These are phyloP conservation scores for Ceyx cyanopectus DNA, from an alignment of 2,113 vertebrate species.

Conservation along the genomic window DNA sequence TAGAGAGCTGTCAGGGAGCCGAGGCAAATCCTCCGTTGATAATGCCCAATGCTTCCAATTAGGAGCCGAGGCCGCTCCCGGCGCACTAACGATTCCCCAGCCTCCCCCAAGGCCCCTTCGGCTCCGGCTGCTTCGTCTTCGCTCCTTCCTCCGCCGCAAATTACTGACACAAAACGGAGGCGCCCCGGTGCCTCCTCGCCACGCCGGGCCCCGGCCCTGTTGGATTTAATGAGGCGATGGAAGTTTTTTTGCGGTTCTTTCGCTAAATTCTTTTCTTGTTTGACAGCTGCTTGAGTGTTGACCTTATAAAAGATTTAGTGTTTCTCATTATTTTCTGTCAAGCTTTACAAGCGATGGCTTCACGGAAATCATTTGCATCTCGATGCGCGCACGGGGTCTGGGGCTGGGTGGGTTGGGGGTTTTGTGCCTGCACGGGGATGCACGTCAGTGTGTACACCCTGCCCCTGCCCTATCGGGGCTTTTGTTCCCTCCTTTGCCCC, in stretches of 20 bases:
- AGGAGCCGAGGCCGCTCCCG: slow-evolving; percentile 91
- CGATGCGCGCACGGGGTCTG: background rate
- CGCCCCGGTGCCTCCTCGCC: slow-evolving; percentile 82
- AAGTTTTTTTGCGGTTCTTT: slow-evolving; percentile 91
- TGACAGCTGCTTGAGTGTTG: slow-evolving; percentile 99
- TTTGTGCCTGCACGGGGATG: background rate
- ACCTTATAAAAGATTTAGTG: slow-evolving; percentile 99
- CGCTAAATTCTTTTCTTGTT: slow-evolving; percentile 99
- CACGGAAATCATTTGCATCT: slow-evolving; percentile 93
- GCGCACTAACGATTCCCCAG: slow-evolving; percentile 92
- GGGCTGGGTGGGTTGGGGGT: no score
- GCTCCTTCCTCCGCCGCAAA: slow-evolving; percentile 87
- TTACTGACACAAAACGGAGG: slow-evolving; percentile 98
- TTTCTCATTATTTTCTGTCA: slow-evolving; percentile 99
- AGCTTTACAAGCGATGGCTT: slow-evolving; percentile 92
- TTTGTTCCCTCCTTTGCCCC: background rate
- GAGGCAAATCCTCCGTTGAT: slow-evolving; percentile 98
- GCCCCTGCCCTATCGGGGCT: background rate
- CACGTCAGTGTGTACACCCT: slow-evolving; percentile 65
- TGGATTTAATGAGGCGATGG: slow-evolving; percentile 99
- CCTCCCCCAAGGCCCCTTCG: slow-evolving; percentile 84
- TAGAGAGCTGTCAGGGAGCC: slow-evolving; percentile 96
- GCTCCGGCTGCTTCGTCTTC: slow-evolving; percentile 71
- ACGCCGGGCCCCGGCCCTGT: slow-evolving; percentile 91
- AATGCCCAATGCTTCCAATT: slow-evolving; percentile 99